Conservation (phyloP, 2,113 vertebrate species). For the Microtus oregoni region DNA sequence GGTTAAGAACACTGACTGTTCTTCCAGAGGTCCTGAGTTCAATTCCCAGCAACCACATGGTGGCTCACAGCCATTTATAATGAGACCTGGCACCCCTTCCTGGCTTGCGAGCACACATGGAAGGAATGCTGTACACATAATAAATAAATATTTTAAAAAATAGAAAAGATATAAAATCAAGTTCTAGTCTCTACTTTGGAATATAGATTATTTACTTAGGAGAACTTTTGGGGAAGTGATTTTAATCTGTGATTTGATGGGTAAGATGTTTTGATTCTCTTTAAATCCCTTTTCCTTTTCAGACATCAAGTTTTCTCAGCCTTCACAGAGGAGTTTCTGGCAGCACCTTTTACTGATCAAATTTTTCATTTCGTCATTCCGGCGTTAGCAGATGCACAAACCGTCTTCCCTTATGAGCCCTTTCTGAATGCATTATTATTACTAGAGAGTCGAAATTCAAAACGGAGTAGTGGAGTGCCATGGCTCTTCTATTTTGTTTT, state of each 20-base stretch:
- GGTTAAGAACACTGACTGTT: no score
- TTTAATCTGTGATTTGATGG: not conserved
- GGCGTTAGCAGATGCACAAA: slow-evolving; percentile 91
- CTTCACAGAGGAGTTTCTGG: slow-evolving; percentile 96
- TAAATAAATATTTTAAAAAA: no score
- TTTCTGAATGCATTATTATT: slow-evolving; percentile 93
- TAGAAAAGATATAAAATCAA: not conserved
- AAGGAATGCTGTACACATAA: no score
- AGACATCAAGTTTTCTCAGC: slow-evolving; percentile 96
- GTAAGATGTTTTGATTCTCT: not conserved
- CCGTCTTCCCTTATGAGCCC: slow-evolving; percentile 94
- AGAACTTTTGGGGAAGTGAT: not conserved
- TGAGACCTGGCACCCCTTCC: no score
- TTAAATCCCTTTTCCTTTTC: slow-evolving; percentile 57
- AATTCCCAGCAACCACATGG: no score
- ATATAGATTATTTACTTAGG: not conserved
- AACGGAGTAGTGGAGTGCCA: slow-evolving; percentile 87
- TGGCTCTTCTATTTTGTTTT: slow-evolving; percentile 98
- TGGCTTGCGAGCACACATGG: no score
- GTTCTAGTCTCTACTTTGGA: not conserved
- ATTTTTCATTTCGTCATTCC: slow-evolving; percentile 97
- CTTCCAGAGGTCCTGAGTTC: no score
- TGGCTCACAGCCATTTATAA: no score
- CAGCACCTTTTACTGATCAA: slow-evolving; percentile 96
- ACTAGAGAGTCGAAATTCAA: slow-evolving; percentile 82